phyloP scores from a whole-genome alignment of 2,113 vertebrate species.

The Ctenodactylus gundi region DNA sequence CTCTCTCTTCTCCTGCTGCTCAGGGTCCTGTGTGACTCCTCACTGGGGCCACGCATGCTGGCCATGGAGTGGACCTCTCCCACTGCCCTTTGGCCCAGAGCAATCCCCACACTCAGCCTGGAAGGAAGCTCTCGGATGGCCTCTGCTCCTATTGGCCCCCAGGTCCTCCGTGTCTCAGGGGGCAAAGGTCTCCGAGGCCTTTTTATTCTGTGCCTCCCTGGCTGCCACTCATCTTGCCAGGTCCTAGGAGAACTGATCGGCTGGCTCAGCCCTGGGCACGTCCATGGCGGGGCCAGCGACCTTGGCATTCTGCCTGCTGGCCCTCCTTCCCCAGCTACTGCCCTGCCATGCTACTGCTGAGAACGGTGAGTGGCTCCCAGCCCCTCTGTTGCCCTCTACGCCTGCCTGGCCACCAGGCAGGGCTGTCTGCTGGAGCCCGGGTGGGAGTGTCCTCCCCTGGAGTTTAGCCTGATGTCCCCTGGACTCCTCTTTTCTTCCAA shows the following conservation, averaged over 20 bases:
- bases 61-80: neutral
- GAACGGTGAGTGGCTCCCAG: neutral
- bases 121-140: neutral
- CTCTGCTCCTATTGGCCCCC: neutral
- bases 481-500: neutral
- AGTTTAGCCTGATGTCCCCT: neutral
- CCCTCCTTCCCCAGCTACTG: neutral
- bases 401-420: neutral
- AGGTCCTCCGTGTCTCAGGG: neutral
- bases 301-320: neutral
- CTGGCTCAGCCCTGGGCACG: fast-evolving
- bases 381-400: fast-evolving
- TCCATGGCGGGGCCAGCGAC: fast-evolving
- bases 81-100: constrained; percentile 55
- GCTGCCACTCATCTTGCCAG: neutral
- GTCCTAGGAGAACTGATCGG: fast-evolving
- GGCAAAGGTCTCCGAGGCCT: constrained; percentile 49
- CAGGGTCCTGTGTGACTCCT: neutral
- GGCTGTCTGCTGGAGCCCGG: neutral
- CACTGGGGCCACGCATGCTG: too few relatives aligned
- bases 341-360: fast-evolving
- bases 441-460: fast-evolving
- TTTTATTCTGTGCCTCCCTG: constrained; percentile 49
- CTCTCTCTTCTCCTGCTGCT: neutral
- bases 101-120: neutral